Evolutionary conservation across 2,797 vertebrate species (phyloP).

Genomic region (Eulemur rubriventer): DNA sequence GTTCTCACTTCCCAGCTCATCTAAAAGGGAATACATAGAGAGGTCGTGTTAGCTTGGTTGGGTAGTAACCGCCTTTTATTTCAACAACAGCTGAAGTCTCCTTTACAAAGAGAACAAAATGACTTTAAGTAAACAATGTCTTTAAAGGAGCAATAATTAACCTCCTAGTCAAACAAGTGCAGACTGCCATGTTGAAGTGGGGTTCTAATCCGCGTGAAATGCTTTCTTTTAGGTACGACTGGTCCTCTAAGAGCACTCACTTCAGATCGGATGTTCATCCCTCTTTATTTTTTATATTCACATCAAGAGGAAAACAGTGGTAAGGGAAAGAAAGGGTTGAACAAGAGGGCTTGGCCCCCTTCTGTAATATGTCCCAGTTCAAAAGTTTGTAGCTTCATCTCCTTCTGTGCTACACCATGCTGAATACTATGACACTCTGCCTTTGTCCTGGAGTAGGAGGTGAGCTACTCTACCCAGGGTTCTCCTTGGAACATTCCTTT

Average conservation of each 20-base stretch:
- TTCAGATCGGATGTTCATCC: not conserved
- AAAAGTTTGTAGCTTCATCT: not conserved
- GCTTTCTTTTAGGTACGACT: not conserved
- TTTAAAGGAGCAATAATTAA: not conserved
- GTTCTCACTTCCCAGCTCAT: conserved; percentile 84
- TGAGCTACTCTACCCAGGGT: not conserved
- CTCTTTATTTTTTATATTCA: not conserved
- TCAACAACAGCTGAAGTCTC: not conserved
- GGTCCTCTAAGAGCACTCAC: not conserved
- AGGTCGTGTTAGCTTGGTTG: not conserved
- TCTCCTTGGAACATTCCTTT: not conserved
- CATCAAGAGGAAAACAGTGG: not conserved
- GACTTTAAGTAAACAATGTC: not conserved
- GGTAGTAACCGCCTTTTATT: not conserved
- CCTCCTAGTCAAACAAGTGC: not conserved
- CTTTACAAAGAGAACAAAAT: not conserved
- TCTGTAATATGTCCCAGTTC: not conserved
- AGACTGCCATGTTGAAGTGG: not conserved
- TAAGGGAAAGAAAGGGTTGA: not conserved
- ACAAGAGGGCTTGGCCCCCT: not conserved
- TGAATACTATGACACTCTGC: not conserved
- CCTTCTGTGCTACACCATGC: not conserved
- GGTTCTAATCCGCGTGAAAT: not conserved
- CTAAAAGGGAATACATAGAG: conserved; percentile 82
- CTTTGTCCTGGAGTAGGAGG: not conserved